These are phyloP conservation scores for Ricordea florida DNA, from an alignment of 92 coral and sea anemone species.

Conservation along the genomic window DNA sequence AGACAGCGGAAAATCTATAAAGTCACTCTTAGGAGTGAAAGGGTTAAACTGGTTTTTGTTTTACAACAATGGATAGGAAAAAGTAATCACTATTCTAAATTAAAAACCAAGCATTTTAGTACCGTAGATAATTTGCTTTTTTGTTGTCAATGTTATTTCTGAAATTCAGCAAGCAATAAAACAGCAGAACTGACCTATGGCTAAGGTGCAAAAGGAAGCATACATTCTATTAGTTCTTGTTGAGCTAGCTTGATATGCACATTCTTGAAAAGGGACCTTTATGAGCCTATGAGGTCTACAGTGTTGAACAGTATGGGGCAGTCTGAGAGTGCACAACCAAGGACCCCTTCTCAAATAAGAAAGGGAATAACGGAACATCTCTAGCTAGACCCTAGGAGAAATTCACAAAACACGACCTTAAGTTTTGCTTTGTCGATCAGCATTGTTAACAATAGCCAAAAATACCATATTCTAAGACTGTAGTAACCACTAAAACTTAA, in stretches of 20 bases:
- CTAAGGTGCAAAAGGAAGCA: slow-evolving; percentile 39
- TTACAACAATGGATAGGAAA: no score
- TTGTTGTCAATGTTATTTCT: no score
- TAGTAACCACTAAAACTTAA: no score
- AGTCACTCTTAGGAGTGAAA: no score
- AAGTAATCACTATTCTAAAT: no score
- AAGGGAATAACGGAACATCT: slow-evolving; percentile 21
- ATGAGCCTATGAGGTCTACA: slow-evolving; percentile 13
- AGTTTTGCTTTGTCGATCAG: no score
- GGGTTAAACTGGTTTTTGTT: no score
- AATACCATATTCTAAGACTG: no score
- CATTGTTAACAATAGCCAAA: no score
- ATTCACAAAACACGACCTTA: slow-evolving; percentile 6
- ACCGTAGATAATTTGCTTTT: no score
- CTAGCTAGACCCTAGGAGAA: slow-evolving; percentile 24
- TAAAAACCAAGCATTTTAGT: no score
- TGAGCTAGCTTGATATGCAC: slow-evolving; percentile 25
- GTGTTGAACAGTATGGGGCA: slow-evolving; percentile 11
- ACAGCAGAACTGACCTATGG: slow-evolving; percentile 65
- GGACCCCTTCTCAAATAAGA: slow-evolving; percentile 19
- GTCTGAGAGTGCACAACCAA: slow-evolving; percentile 23
- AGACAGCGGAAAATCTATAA: no score
- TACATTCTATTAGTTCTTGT: slow-evolving; percentile 59
- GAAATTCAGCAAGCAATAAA: background rate
- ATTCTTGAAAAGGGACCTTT: slow-evolving; percentile 14